Evolutionary conservation across 2,888 invertebrate species (phyloP).

Genomic region (Tinea trinotella): DNA sequence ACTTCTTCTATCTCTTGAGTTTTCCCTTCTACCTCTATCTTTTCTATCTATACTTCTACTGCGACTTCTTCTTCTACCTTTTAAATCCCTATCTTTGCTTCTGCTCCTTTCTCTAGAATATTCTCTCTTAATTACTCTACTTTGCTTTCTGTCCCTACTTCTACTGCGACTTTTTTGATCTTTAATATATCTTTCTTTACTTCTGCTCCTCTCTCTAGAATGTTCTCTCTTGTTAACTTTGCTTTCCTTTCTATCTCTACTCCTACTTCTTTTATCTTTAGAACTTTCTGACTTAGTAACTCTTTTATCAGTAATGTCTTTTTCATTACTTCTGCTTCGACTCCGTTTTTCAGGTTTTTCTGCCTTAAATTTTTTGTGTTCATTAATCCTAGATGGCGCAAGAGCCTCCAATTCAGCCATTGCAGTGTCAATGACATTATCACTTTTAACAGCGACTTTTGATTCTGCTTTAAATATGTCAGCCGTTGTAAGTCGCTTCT

Average conservation of each 20-base stretch:
- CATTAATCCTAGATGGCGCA: conserved; percentile 75
- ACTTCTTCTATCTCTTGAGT: conserved; percentile 30
- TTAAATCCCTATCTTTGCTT: conserved; percentile 25
- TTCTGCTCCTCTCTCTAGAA: conserved; percentile 33
- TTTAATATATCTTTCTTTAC: too few relatives aligned
- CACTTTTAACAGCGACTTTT: conserved; percentile 28
- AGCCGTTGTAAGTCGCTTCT: conserved; percentile 47
- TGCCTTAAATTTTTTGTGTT: conserved; percentile 31
- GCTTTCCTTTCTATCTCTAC: conserved; percentile 35
- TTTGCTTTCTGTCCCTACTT: conserved; percentile 22
- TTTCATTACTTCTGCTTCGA: conserved; percentile 28
- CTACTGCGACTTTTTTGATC: conserved; percentile 29
- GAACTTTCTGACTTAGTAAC: conserved; percentile 33
- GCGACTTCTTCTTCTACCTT: conserved; percentile 24
- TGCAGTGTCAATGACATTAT: conserved; percentile 80
- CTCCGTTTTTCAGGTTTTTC: conserved; percentile 35
- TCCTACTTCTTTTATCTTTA: conserved; percentile 30
- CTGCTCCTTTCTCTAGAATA: conserved; percentile 27
- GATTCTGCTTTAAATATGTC: conserved; percentile 57
- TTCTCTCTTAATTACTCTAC: too few relatives aligned
- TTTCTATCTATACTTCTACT: conserved; percentile 34
- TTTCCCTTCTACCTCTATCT: conserved; percentile 35
- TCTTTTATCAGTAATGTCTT: conserved; percentile 22
- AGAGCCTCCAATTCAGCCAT: conserved; percentile 90
- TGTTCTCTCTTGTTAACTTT: conserved; percentile 31